Percentiles rank a stretch among this genome's conserved stretches.
Conservation (phyloP, 2,113 vertebrate genomes). For the Sphyrna mokarran region DNA sequence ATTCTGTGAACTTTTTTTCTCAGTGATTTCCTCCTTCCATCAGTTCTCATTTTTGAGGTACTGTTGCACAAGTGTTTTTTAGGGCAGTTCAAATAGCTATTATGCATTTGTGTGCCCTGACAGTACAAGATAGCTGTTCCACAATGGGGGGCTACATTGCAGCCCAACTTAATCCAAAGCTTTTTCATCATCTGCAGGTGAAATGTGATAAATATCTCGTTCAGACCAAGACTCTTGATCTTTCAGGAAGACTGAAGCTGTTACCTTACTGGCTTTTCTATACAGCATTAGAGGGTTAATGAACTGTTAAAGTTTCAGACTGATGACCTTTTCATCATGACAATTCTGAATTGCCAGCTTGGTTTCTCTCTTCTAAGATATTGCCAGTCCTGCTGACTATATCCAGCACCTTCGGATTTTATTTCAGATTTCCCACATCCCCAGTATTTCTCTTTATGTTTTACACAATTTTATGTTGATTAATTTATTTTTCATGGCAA, state of each 20-base stretch:
- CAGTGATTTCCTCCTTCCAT: background rate
- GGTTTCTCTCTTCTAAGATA: background rate
- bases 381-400: background rate
- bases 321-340: background rate
- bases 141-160: too few relatives aligned
- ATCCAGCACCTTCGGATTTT: background rate
- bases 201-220: background rate
- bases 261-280: background rate
- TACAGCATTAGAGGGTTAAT: background rate
- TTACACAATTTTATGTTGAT: background rate
- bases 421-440: background rate
- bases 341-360: background rate
- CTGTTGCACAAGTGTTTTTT: background rate
- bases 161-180: too few relatives aligned
- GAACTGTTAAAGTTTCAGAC: background rate
- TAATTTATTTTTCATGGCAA: too few relatives aligned
- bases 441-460: background rate
- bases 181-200: background rate
- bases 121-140: background rate
- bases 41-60: background rate
- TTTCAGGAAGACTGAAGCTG: background rate
- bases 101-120: background rate
- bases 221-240: background rate
- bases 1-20: background rate
- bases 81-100: background rate